phyloP scores from a whole-genome alignment of 1,140 invertebrate species.

The Sitobion miscanthi region DNA sequence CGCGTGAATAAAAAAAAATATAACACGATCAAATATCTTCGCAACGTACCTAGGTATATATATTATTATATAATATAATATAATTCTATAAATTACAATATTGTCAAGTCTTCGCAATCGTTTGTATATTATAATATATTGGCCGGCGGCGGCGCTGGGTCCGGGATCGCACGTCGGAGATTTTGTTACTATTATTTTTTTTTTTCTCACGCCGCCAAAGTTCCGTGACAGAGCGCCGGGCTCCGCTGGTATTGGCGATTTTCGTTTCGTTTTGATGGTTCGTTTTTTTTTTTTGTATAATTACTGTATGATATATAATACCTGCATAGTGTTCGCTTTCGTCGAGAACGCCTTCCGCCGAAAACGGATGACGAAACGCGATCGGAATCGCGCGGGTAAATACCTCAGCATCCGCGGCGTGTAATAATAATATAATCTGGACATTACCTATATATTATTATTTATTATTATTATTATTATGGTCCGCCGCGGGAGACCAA shows the following conservation, averaged over 20 bases:
- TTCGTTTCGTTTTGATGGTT: background rate
- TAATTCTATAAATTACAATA: background rate
- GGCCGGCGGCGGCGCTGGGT: background rate
- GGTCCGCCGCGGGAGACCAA: background rate
- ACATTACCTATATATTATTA: too few relatives aligned
- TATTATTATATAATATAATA: background rate
- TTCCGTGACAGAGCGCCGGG: conserved; percentile 9
- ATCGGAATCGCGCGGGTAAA: background rate
- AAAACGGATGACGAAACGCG: background rate
- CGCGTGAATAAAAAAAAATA: background rate
- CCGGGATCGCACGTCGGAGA: background rate
- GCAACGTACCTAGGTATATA: background rate
- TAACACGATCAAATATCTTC: background rate
- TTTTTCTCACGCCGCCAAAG: conserved; percentile 8
- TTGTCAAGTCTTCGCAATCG: background rate
- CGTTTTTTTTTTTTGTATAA: background rate
- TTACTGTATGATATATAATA: background rate
- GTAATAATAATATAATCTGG: background rate
- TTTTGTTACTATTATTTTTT: background rate
- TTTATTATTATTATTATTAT: background rate
- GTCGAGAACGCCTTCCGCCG: background rate
- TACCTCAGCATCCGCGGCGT: background rate
- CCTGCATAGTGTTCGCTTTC: background rate
- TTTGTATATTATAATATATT: background rate
- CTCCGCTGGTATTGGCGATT: background rate